Evolutionary conservation across 2,797 vertebrate genomes (phyloP).

Genomic region (Cottoperca gobio): DNA sequence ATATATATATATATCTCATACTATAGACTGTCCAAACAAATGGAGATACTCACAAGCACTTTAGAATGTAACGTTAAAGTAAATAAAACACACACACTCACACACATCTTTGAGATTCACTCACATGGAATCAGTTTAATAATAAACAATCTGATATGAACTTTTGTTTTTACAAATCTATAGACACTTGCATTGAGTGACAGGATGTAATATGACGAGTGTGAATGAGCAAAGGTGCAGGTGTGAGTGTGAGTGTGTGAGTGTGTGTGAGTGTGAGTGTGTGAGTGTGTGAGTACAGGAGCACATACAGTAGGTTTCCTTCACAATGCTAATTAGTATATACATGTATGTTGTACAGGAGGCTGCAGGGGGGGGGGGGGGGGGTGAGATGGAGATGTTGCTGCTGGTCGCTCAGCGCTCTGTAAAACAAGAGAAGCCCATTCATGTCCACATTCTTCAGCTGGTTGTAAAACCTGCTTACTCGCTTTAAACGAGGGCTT

Average conservation of each 20-base stretch:
- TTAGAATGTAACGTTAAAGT: background rate
- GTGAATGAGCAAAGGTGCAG: no score
- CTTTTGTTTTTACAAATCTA: background rate
- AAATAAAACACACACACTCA: slow-evolving; percentile 4
- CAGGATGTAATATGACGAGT: no score
- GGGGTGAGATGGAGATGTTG: slow-evolving; percentile 38
- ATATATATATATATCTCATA: slow-evolving; percentile 24
- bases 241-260: no score
- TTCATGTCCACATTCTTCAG: slow-evolving; percentile 75
- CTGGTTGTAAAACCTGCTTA: slow-evolving; percentile 68
- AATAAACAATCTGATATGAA: background rate
- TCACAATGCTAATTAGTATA: no score
- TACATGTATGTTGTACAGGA: background rate
- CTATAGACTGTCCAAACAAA: slow-evolving; percentile 23
- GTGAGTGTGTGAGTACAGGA: no score
- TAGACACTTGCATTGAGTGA: no score
- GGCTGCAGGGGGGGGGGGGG: no score
- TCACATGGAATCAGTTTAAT: no score
- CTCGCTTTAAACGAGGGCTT: slow-evolving; percentile 56
- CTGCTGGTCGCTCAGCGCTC: slow-evolving; percentile 50
- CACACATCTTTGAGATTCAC: background rate
- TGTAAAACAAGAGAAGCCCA: slow-evolving; percentile 74
- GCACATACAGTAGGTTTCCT: no score
- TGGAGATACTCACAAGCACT: slow-evolving; percentile 1
- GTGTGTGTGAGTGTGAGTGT: no score